phyloP scores from a whole-genome alignment of 1,140 invertebrate genomes.

The Drosophila bocki region DNA sequence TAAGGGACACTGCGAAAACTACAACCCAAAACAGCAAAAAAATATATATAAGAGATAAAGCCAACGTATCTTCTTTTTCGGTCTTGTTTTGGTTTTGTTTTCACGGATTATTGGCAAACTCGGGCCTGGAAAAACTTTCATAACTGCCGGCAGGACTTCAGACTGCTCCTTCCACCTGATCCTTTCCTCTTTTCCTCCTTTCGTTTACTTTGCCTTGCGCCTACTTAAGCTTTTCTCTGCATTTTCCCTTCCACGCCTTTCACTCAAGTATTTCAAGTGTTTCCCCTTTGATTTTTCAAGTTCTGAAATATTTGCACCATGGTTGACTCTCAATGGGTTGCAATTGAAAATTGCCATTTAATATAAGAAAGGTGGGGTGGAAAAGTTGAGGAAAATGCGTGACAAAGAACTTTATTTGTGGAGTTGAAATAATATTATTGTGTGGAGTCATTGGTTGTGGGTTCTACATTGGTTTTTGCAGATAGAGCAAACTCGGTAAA shows the following conservation, averaged over 20 bases:
- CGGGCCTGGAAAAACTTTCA: constrained; percentile 66
- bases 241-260: constrained; percentile 39
- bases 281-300: constrained; percentile 37
- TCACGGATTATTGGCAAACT: constrained; percentile 75
- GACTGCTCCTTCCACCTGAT: constrained; percentile 25
- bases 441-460: constrained; percentile 7
- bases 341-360: constrained; percentile 61
- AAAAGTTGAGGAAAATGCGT: neutral
- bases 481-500: neutral
- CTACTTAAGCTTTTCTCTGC: constrained; percentile 62
- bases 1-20: constrained; percentile 42
- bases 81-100: constrained; percentile 71
- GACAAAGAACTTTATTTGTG: neutral
- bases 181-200: constrained; percentile 6
- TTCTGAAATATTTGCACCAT: constrained; percentile 54
- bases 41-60: constrained; percentile 5
- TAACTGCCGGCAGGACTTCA: constrained; percentile 59
- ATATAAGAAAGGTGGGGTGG: constrained; percentile 9
- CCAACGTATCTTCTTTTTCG: constrained; percentile 21
- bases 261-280: constrained; percentile 64
- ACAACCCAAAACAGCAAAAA: constrained; percentile 42
- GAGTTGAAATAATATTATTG: constrained; percentile 55
- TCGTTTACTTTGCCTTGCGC: constrained; percentile 42
- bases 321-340: constrained; percentile 19
- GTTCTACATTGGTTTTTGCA: neutral